phyloP scores from a whole-genome alignment of 2,888 invertebrate species.

The Pollenia amentaria region DNA sequence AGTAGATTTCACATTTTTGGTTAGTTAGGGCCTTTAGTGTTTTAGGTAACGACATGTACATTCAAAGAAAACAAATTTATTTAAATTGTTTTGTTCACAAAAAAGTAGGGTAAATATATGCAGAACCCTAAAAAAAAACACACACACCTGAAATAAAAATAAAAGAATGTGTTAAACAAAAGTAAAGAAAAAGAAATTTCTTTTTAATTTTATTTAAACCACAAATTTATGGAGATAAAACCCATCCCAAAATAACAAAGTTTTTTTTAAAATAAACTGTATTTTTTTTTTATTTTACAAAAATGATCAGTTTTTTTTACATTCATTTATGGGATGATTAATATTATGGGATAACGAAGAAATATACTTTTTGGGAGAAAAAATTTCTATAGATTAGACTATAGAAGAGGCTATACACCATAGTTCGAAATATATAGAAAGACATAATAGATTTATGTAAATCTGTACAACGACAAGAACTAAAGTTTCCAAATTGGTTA shows the following conservation, averaged over 20 bases:
- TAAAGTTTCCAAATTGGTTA: too few relatives aligned
- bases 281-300: neutral
- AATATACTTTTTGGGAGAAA: too few relatives aligned
- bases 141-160: constrained; percentile 18
- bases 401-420: too few relatives aligned
- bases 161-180: constrained; percentile 28
- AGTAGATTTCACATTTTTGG: too few relatives aligned
- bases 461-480: too few relatives aligned
- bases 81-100: constrained; percentile 18
- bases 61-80: constrained; percentile 48
- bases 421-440: too few relatives aligned
- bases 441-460: too few relatives aligned
- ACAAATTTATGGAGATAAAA: constrained; percentile 18
- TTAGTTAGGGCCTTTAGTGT: too few relatives aligned
- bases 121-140: constrained; percentile 49
- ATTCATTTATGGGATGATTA: neutral
- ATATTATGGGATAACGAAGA: neutral
- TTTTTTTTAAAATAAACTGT: constrained; percentile 17
- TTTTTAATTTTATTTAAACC: neutral
- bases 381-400: too few relatives aligned
- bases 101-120: constrained; percentile 73
- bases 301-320: neutral
- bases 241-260: constrained; percentile 28
- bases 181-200: constrained; percentile 50
- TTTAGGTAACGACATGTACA: constrained; percentile 36